phyloP scores from a whole-genome alignment of 2,113 vertebrate genomes.

The Varanus komodoensis region DNA sequence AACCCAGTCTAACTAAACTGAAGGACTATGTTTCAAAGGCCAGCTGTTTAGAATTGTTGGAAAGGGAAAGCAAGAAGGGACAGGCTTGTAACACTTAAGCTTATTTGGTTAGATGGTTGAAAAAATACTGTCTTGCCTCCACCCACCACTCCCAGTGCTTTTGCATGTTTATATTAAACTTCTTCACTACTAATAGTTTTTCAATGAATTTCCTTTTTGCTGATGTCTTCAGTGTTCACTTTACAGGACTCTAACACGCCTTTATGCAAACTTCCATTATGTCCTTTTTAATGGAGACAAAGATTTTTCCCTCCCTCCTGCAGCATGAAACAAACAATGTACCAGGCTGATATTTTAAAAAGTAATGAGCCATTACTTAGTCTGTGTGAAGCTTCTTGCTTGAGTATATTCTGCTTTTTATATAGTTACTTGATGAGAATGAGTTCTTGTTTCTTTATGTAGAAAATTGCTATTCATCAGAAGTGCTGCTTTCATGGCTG shows the following conservation, averaged over 20 bases:
- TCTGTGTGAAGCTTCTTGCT: conserved; percentile 6
- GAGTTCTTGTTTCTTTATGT: background rate
- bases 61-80: no score
- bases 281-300: background rate
- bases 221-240: background rate
- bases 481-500: background rate
- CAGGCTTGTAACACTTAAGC: no score
- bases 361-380: conserved; percentile 6
- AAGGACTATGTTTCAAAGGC: no score
- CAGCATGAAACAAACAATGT: background rate
- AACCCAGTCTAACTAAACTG: no score
- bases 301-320: fast-evolving
- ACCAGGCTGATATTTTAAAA: conserved; percentile 13
- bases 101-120: background rate
- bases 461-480: background rate
- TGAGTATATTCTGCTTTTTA: background rate
- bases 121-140: background rate
- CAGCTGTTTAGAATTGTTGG: no score
- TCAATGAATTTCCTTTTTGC: background rate
- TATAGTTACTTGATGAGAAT: background rate
- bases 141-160: background rate
- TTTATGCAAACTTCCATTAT: conserved; percentile 29
- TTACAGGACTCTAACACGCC: background rate
- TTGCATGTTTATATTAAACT: background rate
- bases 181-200: background rate